Percentiles rank a stretch among this genome's conserved stretches.
These are phyloP conservation scores for Drosophila rellima DNA, from an alignment of 2,888 invertebrate genomes.

Conservation along the genomic window DNA sequence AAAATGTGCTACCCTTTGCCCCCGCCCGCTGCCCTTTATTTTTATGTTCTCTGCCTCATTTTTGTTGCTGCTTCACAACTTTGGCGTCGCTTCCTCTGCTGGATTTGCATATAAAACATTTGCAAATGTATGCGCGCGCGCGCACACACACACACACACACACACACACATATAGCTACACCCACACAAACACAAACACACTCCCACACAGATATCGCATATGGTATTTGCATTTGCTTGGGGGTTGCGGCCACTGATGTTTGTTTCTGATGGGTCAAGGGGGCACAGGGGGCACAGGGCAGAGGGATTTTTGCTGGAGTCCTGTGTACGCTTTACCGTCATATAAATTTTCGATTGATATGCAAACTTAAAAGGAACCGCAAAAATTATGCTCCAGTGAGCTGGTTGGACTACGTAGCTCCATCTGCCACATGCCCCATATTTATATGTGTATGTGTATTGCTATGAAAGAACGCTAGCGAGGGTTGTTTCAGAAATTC, in stretches of 20 bases:
- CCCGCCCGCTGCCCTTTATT: constrained; percentile 28
- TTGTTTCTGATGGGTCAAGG: not conserved
- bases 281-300: not conserved
- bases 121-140: constrained; percentile 75
- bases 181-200: constrained; percentile 18
- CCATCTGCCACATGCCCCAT: constrained; percentile 6
- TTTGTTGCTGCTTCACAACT: constrained; percentile 38
- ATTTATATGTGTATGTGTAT: not conserved
- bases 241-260: constrained; percentile 28
- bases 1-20: constrained; percentile 40
- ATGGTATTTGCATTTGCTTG: constrained; percentile 63
- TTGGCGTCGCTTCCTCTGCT: constrained; percentile 43
- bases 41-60: constrained; percentile 56
- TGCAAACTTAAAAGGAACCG: constrained; percentile 85
- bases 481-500: constrained; percentile 26
- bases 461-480: constrained; percentile 6
- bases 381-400: constrained; percentile 84
- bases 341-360: constrained; percentile 84
- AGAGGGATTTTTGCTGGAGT: constrained; percentile 6
- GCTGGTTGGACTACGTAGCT: constrained; percentile 62
- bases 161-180: constrained; percentile 30
- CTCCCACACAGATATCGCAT: constrained; percentile 25
- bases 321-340: constrained; percentile 67
- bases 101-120: constrained; percentile 79
- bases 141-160: constrained; percentile 40